These are phyloP conservation scores for Chlamydotis undulata DNA, from an alignment of 2,113 vertebrate genomes.

Conservation along the genomic window DNA sequence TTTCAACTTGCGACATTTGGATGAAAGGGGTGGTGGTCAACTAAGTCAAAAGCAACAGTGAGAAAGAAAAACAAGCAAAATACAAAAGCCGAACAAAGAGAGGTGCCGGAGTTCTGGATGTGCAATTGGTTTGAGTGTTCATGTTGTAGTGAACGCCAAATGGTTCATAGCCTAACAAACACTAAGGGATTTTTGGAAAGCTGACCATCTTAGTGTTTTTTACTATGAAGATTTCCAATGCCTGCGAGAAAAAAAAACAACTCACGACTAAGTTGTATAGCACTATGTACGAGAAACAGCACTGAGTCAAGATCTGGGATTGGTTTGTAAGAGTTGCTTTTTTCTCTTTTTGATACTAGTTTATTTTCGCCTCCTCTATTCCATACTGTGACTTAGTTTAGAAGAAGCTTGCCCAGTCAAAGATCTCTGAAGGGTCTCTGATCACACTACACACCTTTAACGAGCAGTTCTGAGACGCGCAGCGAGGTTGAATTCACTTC, in stretches of 20 bases:
- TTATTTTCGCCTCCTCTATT: conserved; percentile 77
- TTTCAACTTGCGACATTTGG: conserved; percentile 68
- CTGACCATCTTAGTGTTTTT: conserved; percentile 48
- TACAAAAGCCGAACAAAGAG: conserved; percentile 42
- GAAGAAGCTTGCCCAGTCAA: conserved; percentile 68
- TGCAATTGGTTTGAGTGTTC: conserved; percentile 80
- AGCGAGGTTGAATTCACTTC: neutral
- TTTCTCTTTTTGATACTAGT: conserved; percentile 64
- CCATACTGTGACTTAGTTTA: conserved; percentile 76
- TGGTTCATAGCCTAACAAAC: conserved; percentile 71
- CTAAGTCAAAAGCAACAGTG: conserved; percentile 69
- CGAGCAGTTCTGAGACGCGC: neutral
- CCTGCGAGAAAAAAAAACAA: conserved; percentile 16
- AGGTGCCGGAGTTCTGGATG: conserved; percentile 73
- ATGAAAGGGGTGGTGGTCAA: conserved; percentile 74
- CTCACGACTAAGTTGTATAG: conserved; percentile 77
- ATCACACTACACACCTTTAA: neutral
- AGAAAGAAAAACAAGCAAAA: conserved; percentile 40
- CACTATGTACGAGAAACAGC: conserved; percentile 79
- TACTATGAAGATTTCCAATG: conserved; percentile 49
- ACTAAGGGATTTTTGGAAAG: conserved; percentile 63
- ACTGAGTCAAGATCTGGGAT: conserved; percentile 66
- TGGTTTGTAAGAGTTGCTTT: conserved; percentile 18
- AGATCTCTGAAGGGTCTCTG: conserved; percentile 15
- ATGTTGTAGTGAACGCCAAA: conserved; percentile 80